Evolutionary conservation across 64 coral and sea anemone genomes (phyloP), one percentile per base, ranked within the genome.

Genomic region (Stichodactyla mertensii): DNA sequence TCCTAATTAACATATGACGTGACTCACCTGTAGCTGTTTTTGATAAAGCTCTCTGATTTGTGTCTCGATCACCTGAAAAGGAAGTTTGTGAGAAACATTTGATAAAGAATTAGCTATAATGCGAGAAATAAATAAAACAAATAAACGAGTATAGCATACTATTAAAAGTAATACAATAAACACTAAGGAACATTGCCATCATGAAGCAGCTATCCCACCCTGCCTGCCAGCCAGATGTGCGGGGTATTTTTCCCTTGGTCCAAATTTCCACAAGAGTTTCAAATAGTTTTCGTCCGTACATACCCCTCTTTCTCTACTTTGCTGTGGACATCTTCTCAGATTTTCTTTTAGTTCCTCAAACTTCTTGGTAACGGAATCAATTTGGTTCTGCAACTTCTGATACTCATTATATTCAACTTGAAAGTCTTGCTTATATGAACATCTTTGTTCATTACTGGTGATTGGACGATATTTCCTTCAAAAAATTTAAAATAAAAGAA

Each of bases 381-480:
- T 56, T 22, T 87, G 89, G 28, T 84, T 71, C 84, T 92, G 80
- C 23, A 96, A 77, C 0, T 67, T 59, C 15, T 26, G n/a, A 54
- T 96, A 96, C n/a, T 92, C 88, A 0, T 90, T 16, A 61, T 87
- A 96, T 55, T 96, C 94, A 1, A 84, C 88, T 27, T 88, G 55
- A 53, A 96, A 96, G 36, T 96, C 94, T 71, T 56, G 87, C 58
- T 93, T 92, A 57, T 96, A 96, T 23, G 74, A 86, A 55, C 87
- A 96, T 1, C 94, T 87, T 26, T 96, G 94, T 62, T 92, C 91
- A 80, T 92, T 90, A 24, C 55, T 90, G 10, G 90, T 92, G 18
- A 96, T 96, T 22, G 88, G 88, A 51, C 87, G 83, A 77, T 96
- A 96, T 90, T 96, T 92, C 61, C 94, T 96, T 8, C 10, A 54